phyloP scores from a whole-genome alignment of 2,888 invertebrate species.

The Melinaea menophilus region DNA sequence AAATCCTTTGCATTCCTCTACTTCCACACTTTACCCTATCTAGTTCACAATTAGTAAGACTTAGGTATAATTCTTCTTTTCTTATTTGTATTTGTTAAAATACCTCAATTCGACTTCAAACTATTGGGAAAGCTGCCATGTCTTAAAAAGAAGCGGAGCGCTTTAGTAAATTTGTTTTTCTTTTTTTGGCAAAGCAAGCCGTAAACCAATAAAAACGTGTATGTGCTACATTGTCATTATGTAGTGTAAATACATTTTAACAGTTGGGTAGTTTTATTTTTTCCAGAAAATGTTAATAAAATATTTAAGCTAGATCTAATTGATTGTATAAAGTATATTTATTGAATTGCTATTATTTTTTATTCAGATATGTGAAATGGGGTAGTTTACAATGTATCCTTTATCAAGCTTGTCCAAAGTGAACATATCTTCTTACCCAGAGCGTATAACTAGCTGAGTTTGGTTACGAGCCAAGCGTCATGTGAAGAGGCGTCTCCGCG shows the following conservation, averaged over 20 bases:
- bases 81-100: neutral
- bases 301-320: no score
- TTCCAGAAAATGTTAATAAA: no score
- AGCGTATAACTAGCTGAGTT: constrained; percentile 22
- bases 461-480: constrained; percentile 52
- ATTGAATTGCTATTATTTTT: no score
- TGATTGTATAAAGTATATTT: no score
- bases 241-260: no score
- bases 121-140: constrained; percentile 5
- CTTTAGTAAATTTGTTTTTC: neutral
- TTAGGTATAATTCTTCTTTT: neutral
- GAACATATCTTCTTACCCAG: neutral
- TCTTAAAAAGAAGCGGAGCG: neutral
- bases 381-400: no score
- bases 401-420: neutral
- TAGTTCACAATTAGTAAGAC: neutral
- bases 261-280: no score
- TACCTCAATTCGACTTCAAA: neutral
- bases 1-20: no score
- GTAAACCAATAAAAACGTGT: neutral
- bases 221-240: neutral
- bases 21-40: no score
- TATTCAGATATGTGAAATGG: no score
- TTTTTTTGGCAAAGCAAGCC: neutral
- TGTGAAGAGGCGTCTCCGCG: constrained; percentile 50